Evolutionary conservation across 2,888 invertebrate genomes (phyloP).

Genomic region (Zygaena filipendulae): DNA sequence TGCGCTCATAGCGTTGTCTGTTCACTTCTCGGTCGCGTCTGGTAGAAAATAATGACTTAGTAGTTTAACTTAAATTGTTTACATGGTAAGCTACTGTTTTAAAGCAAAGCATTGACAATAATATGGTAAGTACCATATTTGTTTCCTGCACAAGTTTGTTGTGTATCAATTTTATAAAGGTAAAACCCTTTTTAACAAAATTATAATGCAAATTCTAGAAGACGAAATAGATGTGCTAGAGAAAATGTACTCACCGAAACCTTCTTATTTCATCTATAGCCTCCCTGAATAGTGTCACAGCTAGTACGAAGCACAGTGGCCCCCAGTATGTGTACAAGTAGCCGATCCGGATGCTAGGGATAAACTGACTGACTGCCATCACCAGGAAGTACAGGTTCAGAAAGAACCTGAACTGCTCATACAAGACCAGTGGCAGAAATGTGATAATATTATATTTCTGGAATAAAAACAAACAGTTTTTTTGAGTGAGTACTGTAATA

Average conservation of each 20-base stretch:
- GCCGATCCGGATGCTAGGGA: slow-evolving; percentile 95
- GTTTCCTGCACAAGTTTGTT: no score
- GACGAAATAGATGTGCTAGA: no score
- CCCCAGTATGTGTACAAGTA: slow-evolving; percentile 99
- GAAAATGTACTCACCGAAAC: slow-evolving; percentile 60
- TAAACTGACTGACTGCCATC: slow-evolving; percentile 98
- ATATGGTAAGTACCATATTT: no score
- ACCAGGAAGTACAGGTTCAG: slow-evolving; percentile 97
- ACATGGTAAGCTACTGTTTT: no score
- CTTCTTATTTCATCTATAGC: slow-evolving; percentile 96
- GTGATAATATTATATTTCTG: slow-evolving; percentile 96
- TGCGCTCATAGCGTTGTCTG: slow-evolving; percentile 88
- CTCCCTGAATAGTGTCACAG: slow-evolving; percentile 96
- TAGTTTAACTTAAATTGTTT: neutral
- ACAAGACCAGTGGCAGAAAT: slow-evolving; percentile 91
- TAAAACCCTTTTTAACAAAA: no score
- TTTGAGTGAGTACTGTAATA: no score
- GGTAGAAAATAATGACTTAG: no score
- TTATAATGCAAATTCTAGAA: no score
- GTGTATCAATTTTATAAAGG: no score
- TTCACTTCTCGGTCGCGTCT: slow-evolving; percentile 97
- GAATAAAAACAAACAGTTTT: slow-evolving; percentile 20
- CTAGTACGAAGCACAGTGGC: slow-evolving; percentile 95
- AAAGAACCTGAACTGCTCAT: slow-evolving; percentile 99
- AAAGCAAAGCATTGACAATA: no score